phyloP scores from a whole-genome alignment of 2,797 vertebrate species.

The Peromyscus aztecus region DNA sequence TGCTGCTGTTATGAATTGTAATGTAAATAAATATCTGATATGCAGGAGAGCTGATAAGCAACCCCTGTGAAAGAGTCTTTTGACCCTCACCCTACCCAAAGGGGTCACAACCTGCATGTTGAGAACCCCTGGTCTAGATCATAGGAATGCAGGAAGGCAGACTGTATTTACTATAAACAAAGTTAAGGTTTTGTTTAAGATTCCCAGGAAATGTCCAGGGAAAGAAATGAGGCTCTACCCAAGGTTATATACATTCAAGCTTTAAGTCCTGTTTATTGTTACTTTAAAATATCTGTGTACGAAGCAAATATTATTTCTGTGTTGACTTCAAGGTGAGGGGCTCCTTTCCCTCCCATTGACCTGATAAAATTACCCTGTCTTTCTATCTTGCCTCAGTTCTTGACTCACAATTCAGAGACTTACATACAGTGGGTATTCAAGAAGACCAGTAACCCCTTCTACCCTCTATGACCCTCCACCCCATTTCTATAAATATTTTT shows the following conservation, averaged over 20 bases:
- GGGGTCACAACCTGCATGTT: neutral
- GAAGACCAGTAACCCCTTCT: neutral
- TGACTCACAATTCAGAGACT: conserved; percentile 36
- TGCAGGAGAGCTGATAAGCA: neutral
- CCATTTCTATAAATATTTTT: conserved; percentile 5
- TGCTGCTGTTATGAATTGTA: neutral
- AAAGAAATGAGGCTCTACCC: neutral
- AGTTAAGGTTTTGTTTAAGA: neutral
- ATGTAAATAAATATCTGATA: neutral
- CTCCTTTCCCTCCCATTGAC: neutral
- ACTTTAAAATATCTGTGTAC: neutral
- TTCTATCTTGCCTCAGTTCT: neutral
- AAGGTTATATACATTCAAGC: too few relatives aligned
- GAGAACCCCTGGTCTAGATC: neutral
- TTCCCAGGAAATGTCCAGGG: neutral
- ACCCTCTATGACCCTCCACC: neutral
- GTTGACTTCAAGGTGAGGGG: neutral
- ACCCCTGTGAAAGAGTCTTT: neutral
- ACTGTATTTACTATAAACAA: neutral
- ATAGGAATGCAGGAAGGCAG: neutral
- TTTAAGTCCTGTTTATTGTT: neutral
- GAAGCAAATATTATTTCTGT: neutral
- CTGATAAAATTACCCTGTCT: neutral
- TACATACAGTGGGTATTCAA: conserved; percentile 46
- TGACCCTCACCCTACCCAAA: neutral